Evolutionary conservation across 2,888 invertebrate genomes (phyloP).

Genomic region (Dryococelus australis): DNA sequence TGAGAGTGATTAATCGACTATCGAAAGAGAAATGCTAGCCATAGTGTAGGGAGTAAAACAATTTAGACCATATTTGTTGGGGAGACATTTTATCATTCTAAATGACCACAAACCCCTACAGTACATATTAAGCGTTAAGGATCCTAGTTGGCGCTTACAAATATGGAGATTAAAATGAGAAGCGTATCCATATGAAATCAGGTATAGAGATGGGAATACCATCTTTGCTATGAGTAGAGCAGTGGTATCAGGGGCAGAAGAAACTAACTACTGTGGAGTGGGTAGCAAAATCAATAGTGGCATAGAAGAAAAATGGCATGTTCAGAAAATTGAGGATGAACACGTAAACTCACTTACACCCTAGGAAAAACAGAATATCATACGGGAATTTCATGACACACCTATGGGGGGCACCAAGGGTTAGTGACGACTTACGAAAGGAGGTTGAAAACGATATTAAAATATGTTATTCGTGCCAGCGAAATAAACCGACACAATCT

Average conservation of each 20-base stretch:
- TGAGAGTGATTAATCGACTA: not conserved
- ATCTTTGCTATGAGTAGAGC: constrained; percentile 54
- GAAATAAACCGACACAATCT: not conserved
- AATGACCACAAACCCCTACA: constrained; percentile 55
- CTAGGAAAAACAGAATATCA: not conserved
- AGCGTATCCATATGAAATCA: constrained; percentile 53
- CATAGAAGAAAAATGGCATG: not conserved
- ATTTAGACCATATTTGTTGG: constrained; percentile 48
- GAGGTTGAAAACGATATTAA: constrained; percentile 17
- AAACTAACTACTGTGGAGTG: constrained; percentile 50
- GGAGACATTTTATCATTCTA: constrained; percentile 52
- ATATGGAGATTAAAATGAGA: constrained; percentile 38
- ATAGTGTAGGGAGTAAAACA: not conserved
- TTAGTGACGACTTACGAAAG: not conserved
- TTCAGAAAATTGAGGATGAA: not conserved
- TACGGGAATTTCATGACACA: not conserved
- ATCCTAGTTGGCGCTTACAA: constrained; percentile 48
- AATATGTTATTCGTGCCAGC: not conserved
- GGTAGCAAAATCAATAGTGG: too few relatives aligned
- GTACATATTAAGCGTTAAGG: constrained; percentile 54
- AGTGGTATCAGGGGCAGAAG: constrained; percentile 52
- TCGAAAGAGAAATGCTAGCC: constrained; percentile 48
- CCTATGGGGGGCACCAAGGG: constrained; percentile 18
- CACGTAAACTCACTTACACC: not conserved
- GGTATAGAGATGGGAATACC: constrained; percentile 51